These are phyloP conservation scores for Drepanosiphum platanoidis DNA, from an alignment of 2,888 invertebrate genomes.

Conservation along the genomic window DNA sequence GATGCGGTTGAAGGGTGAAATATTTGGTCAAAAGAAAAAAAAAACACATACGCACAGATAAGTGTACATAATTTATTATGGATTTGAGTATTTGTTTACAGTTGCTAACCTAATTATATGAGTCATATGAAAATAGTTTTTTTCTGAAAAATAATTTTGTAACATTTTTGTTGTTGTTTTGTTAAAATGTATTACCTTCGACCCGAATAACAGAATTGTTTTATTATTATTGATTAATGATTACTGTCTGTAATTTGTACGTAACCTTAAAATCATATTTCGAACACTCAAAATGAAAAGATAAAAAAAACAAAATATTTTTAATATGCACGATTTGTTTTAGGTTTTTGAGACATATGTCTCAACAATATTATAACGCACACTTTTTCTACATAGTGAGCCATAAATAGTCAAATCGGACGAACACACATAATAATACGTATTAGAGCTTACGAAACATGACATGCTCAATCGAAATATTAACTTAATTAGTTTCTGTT, in stretches of 20 bases:
- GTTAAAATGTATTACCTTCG: background rate
- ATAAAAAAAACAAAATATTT: too few species aligned
- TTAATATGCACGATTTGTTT: too few species aligned
- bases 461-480: too few species aligned
- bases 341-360: too few species aligned
- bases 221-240: background rate
- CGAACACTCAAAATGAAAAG: background rate
- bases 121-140: background rate
- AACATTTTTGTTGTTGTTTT: background rate
- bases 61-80: conserved; percentile 7
- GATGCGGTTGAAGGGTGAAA: background rate
- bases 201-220: background rate
- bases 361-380: too few species aligned
- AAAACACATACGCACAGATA: background rate
- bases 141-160: background rate
- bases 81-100: background rate
- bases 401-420: too few species aligned
- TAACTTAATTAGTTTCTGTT: too few species aligned
- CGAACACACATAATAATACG: too few species aligned
- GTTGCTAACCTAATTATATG: background rate
- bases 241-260: background rate
- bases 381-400: too few species aligned
- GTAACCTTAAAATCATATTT: background rate
- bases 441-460: too few species aligned
- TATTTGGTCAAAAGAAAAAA: conserved; percentile 1